Evolutionary conservation across 2,797 vertebrate genomes (phyloP).

Genomic region (Salarias fasciatus): DNA sequence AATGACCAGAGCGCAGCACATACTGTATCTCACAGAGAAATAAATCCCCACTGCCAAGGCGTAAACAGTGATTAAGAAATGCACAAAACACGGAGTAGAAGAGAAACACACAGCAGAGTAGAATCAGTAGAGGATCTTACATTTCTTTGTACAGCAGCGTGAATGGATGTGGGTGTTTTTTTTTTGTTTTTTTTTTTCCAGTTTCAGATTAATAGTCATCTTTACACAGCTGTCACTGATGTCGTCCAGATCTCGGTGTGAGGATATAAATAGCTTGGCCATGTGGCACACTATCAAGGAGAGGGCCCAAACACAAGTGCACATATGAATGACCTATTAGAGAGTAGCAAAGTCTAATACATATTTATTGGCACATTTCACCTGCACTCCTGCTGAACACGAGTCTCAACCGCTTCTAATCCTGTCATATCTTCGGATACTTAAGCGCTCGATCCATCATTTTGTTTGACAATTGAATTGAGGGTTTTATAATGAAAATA

Average conservation of each 20-base stretch:
- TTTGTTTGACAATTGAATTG: constrained; percentile 5
- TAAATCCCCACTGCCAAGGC: neutral
- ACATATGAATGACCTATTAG: constrained; percentile 72
- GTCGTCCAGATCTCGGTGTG: constrained; percentile 47
- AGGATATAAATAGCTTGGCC: constrained; percentile 70
- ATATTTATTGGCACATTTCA: constrained; percentile 80
- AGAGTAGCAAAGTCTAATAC: constrained; percentile 70
- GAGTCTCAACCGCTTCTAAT: constrained; percentile 50
- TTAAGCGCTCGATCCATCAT: constrained; percentile 8
- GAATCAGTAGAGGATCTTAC: neutral
- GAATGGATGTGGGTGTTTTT: neutral
- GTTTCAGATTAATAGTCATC: constrained; percentile 63
- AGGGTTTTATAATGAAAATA: constrained; percentile 1
- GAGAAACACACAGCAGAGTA: neutral
- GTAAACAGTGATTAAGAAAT: neutral
- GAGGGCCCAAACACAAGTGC: constrained; percentile 66
- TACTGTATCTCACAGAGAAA: neutral
- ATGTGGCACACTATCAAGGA: constrained; percentile 66
- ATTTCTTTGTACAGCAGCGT: neutral
- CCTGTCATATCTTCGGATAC: constrained; percentile 45
- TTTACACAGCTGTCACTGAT: constrained; percentile 66
- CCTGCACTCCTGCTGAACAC: constrained; percentile 67
- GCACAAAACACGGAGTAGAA: neutral
- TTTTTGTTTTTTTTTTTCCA: constrained; percentile 13
- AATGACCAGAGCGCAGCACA: constrained; percentile 16